phyloP scores from a whole-genome alignment of 2,113 vertebrate genomes.

The Zapus hudsonius region DNA sequence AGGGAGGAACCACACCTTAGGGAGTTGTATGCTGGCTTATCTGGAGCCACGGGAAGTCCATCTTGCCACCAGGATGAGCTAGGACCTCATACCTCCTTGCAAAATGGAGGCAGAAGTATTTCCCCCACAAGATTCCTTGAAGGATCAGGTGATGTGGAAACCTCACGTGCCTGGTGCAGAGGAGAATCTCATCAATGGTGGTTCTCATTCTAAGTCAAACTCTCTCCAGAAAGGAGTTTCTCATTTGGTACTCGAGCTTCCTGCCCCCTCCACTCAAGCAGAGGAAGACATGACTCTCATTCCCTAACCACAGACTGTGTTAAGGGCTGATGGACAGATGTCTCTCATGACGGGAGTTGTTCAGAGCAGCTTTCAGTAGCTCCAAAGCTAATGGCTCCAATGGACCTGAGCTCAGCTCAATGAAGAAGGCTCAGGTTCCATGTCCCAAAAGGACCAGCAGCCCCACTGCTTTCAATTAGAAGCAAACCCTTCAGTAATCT shows the following conservation, averaged over 20 bases:
- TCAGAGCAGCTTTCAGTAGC: not conserved
- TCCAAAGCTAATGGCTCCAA: not conserved
- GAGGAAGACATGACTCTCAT: not conserved
- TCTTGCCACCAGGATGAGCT: not conserved
- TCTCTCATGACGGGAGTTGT: accelerated
- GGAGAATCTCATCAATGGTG: not conserved
- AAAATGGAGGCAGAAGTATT: not conserved
- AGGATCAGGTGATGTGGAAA: not conserved
- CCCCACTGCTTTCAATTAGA: not conserved
- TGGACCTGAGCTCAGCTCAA: not conserved
- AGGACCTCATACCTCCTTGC: not conserved
- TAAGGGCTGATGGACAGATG: not conserved
- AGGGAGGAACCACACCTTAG: not conserved
- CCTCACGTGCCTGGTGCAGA: not conserved
- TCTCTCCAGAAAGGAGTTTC: not conserved
- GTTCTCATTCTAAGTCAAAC: not conserved
- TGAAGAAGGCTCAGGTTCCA: not conserved
- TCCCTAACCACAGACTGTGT: not conserved
- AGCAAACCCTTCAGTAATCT: slow-evolving; percentile 31
- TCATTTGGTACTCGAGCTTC: not conserved
- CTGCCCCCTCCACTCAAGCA: not conserved
- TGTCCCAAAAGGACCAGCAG: not conserved
- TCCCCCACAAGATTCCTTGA: not conserved
- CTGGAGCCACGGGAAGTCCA: not conserved
- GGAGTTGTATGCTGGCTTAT: accelerated